Percentiles rank a stretch among this genome's conserved stretches.
phyloP scores from a whole-genome alignment of 2,113 vertebrate genomes.

The Brachionichthys hirsutus region DNA sequence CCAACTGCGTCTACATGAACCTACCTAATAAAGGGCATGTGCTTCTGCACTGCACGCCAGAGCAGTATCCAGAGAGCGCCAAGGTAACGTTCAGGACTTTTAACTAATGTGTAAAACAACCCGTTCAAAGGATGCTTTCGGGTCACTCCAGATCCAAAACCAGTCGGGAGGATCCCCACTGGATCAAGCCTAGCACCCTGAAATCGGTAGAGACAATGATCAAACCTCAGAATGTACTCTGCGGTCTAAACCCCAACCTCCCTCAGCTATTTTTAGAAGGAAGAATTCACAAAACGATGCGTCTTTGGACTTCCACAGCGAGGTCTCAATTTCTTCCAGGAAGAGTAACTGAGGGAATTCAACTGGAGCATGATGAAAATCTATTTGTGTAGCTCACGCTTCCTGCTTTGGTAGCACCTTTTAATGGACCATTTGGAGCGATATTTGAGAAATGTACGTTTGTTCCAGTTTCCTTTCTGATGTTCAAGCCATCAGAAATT shows the following conservation, averaged over 20 bases:
- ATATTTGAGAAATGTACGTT: slow-evolving; percentile 35
- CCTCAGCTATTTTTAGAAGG: slow-evolving; percentile 69
- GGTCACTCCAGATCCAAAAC: slow-evolving; percentile 43
- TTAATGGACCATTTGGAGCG: slow-evolving; percentile 36
- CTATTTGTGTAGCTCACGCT: slow-evolving; percentile 47
- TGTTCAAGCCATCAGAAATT: slow-evolving; percentile 34
- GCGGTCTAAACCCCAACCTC: slow-evolving; percentile 67
- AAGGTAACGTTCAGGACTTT: too few relatives aligned
- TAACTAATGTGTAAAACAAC: too few relatives aligned
- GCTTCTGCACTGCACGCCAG: slow-evolving; percentile 85
- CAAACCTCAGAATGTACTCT: slow-evolving; percentile 72
- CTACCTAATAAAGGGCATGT: slow-evolving; percentile 90
- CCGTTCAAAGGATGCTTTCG: slow-evolving; percentile 42
- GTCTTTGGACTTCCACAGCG: slow-evolving; percentile 51
- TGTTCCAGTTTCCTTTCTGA: slow-evolving; percentile 33
- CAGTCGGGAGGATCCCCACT: slow-evolving; percentile 44
- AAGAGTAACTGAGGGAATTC: slow-evolving; percentile 54
- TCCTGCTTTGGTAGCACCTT: slow-evolving; percentile 45
- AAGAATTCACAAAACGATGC: slow-evolving; percentile 71
- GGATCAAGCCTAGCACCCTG: slow-evolving; percentile 51
- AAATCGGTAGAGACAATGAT: slow-evolving; percentile 60
- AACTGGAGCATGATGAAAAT: slow-evolving; percentile 55
- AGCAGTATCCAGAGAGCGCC: slow-evolving; percentile 89
- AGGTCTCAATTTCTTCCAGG: slow-evolving; percentile 44
- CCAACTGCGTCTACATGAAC: slow-evolving; percentile 95